phyloP scores from a whole-genome alignment of 1,140 invertebrate genomes.

The Zelostemma sp. region DNA sequence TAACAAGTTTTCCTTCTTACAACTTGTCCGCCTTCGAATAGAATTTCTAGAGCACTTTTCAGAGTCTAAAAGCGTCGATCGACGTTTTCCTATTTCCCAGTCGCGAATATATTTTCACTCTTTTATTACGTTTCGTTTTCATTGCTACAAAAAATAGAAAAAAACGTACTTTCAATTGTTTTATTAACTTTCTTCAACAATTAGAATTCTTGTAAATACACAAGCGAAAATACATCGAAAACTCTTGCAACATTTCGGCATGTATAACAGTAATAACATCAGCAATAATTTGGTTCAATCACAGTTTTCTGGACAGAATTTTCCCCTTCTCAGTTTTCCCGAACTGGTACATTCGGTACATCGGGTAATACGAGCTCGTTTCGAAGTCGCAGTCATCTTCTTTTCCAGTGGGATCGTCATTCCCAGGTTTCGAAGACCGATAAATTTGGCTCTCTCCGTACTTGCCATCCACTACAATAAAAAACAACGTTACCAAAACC shows the following conservation, averaged over 20 bases:
- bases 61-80: conserved; percentile 5
- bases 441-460: conserved; percentile 57
- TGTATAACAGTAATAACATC: no score
- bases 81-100: conserved; percentile 9
- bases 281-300: conserved; percentile 7
- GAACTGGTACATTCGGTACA: conserved; percentile 60
- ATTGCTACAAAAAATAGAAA: no score
- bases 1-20: conserved; percentile 10
- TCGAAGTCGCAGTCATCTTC: conserved; percentile 51
- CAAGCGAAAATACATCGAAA: no score
- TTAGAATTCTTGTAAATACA: no score
- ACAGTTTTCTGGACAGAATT: conserved; percentile 7
- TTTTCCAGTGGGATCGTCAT: conserved; percentile 56
- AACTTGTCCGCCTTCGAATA: conserved; percentile 10
- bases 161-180: no score
- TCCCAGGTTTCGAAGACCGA: conserved; percentile 59
- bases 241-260: no score
- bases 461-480: conserved; percentile 1
- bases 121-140: conserved; percentile 1
- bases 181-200: no score
- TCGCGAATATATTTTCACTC: neutral
- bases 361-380: conserved; percentile 48
- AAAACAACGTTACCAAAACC: neutral
- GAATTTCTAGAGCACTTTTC: conserved; percentile 1
- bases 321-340: conserved; percentile 14